Percentiles rank a stretch among this genome's conserved stretches.
Evolutionary conservation across 2,113 vertebrate genomes (phyloP).

Genomic region (Sylvicapra grimmia): DNA sequence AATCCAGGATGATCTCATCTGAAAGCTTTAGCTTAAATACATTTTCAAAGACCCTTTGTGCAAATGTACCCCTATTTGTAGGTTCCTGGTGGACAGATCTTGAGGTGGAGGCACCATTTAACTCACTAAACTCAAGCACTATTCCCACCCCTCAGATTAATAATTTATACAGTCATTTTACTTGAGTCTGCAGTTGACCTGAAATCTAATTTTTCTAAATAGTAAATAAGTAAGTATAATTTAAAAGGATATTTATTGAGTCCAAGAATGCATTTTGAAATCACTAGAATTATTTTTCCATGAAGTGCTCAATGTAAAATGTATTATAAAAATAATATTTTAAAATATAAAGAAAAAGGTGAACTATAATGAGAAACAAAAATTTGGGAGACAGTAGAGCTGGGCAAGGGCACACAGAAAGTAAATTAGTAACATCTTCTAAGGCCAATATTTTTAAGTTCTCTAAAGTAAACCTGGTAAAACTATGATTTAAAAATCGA

Average conservation of each 20-base stretch:
- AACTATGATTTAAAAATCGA: neutral
- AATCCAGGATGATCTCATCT: neutral
- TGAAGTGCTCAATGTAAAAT: neutral
- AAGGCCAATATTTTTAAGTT: neutral
- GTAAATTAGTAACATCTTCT: neutral
- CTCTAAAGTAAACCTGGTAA: neutral
- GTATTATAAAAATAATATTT: neutral
- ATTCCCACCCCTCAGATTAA: neutral
- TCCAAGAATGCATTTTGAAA: neutral
- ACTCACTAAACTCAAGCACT: neutral
- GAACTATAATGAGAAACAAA: neutral
- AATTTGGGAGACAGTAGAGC: neutral
- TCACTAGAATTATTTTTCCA: neutral
- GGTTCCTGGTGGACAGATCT: neutral
- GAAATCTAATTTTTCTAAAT: neutral
- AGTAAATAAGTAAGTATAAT: neutral
- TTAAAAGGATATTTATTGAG: neutral
- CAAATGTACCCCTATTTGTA: neutral
- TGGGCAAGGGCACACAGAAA: neutral
- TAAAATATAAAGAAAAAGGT: neutral
- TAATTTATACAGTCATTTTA: neutral
- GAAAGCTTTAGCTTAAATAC: neutral
- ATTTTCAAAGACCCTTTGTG: neutral
- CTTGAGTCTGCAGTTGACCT: neutral
- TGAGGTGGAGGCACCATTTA: neutral